A percentile compares a stretch with the other conserved stretches of the same genome.
Evolutionary conservation across 2,113 vertebrate species (phyloP).

Genomic region (Anolis carolinensis): DNA sequence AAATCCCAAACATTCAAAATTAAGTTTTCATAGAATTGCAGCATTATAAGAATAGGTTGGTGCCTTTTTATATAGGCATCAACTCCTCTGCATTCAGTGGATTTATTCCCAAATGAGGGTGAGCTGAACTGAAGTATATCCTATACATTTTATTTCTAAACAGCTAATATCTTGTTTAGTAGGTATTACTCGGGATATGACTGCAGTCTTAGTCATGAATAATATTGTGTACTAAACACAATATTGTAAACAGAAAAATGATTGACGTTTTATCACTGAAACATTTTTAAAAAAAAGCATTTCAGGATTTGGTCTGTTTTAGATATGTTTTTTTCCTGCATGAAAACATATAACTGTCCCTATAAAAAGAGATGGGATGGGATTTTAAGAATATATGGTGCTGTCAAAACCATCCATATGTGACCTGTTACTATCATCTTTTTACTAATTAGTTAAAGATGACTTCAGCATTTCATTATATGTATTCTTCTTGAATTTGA

Average conservation of each 20-base stretch:
- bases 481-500: neutral
- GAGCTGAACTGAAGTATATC: neutral
- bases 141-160: neutral
- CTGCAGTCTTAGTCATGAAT: neutral
- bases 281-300: neutral
- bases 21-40: neutral
- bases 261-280: neutral
- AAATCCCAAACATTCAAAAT: neutral
- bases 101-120: neutral
- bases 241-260: neutral
- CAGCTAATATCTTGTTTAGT: no score
- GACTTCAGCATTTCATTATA: neutral
- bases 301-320: neutral
- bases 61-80: neutral
- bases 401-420: no score
- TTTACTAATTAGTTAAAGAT: neutral
- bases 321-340: no score
- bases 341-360: neutral
- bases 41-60: neutral
- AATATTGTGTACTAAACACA: neutral
- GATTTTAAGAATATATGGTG: no score
- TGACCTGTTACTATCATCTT: neutral
- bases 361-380: neutral
- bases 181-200: neutral
- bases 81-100: neutral